Base-by-base conservation (phyloP, 2,888 invertebrate species). In the Hyppa rectilinea region DNA sequence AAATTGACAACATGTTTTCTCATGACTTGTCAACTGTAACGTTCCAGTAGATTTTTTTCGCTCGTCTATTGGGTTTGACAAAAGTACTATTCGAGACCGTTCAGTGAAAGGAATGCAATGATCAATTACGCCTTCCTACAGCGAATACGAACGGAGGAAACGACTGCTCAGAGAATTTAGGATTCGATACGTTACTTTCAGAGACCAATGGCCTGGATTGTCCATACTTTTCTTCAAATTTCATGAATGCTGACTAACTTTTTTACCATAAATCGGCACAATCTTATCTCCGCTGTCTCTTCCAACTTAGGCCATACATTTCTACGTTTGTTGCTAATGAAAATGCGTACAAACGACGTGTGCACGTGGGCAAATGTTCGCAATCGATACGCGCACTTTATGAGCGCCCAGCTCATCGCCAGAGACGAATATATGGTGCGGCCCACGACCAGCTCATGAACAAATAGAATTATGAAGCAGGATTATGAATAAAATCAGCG, bases 301-400 rank as follows among this genome's bases (percentile, higher is more conserved):
- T 17, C 31, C 34, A 59, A 50, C 67, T 59, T 45, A 58, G 60
- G 56, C 71, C 78, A 69, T 75, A 58, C 61, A 61, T 76, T 64
- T 70, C 70, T 78, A 77, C 81, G 78, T 83, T 84, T 81, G 81
- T 79, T 77, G 82, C 85, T 89, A 91, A 90, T 90, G 89, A 88
- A 87, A 87, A 86, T 84, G 84, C 87, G 82, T 83, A 84, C 84
- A 82, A 84, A 81, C 85, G 78, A 78, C 82, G 75, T 75, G 79
- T 80, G 84, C 86, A 84, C 85, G 85, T 83, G 87, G 80, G 74
- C 80, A 64, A 82, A 69, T 75, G 83, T 80, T 84, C 81, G 84
- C 84, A 83, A 87, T 87, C 84, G 78, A 87, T 86, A 78, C 80
- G 78, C 67, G 67, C 71, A 84, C 70, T 82, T 88, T 86, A 85